Evolutionary conservation across 2,113 vertebrate species (phyloP).

Genomic region (Pristiophorus japonicus): DNA sequence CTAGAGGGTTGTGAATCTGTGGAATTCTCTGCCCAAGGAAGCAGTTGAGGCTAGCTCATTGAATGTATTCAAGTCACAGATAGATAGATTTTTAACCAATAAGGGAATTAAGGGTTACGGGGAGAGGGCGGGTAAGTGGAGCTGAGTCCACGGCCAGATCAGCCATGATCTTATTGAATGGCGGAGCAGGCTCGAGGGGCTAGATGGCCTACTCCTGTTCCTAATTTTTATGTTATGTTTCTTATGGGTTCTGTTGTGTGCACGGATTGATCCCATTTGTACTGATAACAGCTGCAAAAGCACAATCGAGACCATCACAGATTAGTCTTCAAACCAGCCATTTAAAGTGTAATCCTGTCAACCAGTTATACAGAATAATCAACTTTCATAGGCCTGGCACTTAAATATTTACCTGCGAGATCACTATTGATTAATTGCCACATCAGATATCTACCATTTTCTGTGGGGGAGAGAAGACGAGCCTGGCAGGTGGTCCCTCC

Average conservation of each 20-base stretch:
- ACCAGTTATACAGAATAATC: neutral
- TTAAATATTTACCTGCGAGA: neutral
- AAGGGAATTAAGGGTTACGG: too few relatives aligned
- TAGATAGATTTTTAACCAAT: too few relatives aligned
- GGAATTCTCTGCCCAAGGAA: too few relatives aligned
- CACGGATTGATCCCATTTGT: neutral
- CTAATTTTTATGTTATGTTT: too few relatives aligned
- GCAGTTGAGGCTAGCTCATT: too few relatives aligned
- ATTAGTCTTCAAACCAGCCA: constrained; percentile 19
- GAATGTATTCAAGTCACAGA: too few relatives aligned
- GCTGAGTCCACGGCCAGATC: too few relatives aligned
- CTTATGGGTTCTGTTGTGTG: neutral
- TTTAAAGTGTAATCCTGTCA: neutral
- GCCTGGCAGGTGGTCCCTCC: neutral
- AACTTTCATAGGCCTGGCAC: neutral
- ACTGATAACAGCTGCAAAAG: neutral
- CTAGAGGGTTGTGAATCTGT: too few relatives aligned
- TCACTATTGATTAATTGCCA: neutral
- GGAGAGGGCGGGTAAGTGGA: too few relatives aligned
- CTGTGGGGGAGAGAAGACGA: neutral
- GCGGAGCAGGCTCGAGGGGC: too few relatives aligned
- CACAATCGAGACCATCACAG: neutral
- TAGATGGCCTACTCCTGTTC: too few relatives aligned
- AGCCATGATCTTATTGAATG: too few relatives aligned
- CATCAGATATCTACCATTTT: neutral